Conservation (phyloP, 2,888 invertebrate genomes). For the Cosmia trapezina region DNA sequence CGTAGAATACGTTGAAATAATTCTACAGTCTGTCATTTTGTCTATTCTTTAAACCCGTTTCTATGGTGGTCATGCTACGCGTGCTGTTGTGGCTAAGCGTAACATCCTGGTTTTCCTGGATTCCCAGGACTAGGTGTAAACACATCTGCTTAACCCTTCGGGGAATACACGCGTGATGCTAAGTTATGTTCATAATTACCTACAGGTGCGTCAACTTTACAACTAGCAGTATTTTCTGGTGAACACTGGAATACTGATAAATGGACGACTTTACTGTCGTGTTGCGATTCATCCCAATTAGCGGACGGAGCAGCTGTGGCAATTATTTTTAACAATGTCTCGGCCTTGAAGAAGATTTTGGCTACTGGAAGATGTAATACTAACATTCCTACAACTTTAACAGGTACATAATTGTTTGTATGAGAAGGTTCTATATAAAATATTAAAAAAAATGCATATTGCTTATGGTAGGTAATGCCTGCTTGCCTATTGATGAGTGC, state of each 20-base stretch:
- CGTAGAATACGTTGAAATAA: too few species aligned
- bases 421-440: background rate
- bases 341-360: slow-evolving; percentile 82
- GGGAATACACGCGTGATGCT: background rate
- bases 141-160: background rate
- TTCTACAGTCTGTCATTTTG: too few species aligned
- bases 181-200: slow-evolving; percentile 3
- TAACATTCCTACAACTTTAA: slow-evolving; percentile 84
- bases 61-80: too few species aligned
- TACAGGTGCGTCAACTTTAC: slow-evolving; percentile 86
- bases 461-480: background rate
- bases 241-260: slow-evolving; percentile 80
- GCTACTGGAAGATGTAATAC: slow-evolving; percentile 85
- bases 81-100: background rate
- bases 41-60: too few species aligned
- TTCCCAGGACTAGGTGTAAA: background rate
- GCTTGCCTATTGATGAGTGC: background rate
- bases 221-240: slow-evolving; percentile 85
- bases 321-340: slow-evolving; percentile 82
- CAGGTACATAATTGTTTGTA: slow-evolving; percentile 71
- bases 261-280: slow-evolving; percentile 83
- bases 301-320: slow-evolving; percentile 88
- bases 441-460: background rate
- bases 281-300: slow-evolving; percentile 86
- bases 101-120: background rate